Evolutionary conservation across 2,113 vertebrate species (phyloP), one percentile per base, ranked within the genome.

Genomic region (Merops nubicus): DNA sequence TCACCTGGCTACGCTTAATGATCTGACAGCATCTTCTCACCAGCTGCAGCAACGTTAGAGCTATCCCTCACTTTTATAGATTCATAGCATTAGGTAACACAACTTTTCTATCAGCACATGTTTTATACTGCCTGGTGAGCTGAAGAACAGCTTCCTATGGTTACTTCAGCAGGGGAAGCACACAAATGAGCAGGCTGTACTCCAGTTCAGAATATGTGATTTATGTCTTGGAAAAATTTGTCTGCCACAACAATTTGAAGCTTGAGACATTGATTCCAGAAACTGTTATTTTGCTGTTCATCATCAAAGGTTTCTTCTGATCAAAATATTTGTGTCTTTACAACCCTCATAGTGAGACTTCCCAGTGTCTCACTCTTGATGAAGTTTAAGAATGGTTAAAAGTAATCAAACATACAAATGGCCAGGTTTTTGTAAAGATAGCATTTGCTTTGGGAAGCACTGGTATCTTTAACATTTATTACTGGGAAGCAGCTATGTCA

Each of bases 11-110:
- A 7, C 79, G 89, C 77, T 84, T 93, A 77, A 77, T 81, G 60
- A 72, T 93, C 88, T 96, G 96, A 91, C 90, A 83, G 89, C 75
- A 81, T 88, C 88, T 88, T 75, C 78, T 80, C 68, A 50, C 70
- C 10, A 13, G 59, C 93, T 95, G 76, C 60, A 64, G 77, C 79
- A 81, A 57, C 60, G 64, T 73, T 63, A 54, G 56, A 68, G 72
- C 62, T 89, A 70, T 96, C 74, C 48, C 74, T 96, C 96, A 96
- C 90, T 91, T 92, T 69, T 67, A 63, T 54, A 28, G 63, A 69
- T 94, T 85, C 79, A 36, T 8, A 86, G 68, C 51, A 72, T 91
- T 91, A 85, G 76, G 75, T 84, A 91, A 89, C 83, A 85, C 47
- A 67, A 74, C 82, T 91, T 88, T 93, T 84, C 88, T 90, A 54